Conservation (phyloP, 1,140 invertebrate genomes). For the Rhopalosiphum maidis region DNA sequence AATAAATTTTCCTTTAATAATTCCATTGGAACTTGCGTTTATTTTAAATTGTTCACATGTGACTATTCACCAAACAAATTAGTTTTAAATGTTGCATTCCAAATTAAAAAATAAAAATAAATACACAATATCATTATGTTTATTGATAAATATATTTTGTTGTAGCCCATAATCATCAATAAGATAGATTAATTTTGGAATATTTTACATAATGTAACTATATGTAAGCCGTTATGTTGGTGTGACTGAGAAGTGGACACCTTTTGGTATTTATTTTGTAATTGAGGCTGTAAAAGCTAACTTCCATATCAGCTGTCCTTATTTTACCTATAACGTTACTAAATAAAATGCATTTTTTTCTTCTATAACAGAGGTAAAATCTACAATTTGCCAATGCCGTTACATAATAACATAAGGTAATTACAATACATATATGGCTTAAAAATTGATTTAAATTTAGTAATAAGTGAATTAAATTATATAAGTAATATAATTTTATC, state of each 20-base stretch:
- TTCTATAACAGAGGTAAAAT: not conserved
- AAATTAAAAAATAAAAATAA: too few species aligned
- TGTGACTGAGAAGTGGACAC: not conserved
- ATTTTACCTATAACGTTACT: not conserved
- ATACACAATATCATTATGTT: too few species aligned
- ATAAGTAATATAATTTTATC: not conserved
- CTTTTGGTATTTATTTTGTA: not conserved
- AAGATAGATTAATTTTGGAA: not conserved
- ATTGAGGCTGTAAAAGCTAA: not conserved
- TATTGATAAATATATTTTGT: not conserved
- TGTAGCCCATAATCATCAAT: not conserved
- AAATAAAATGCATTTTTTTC: not conserved
- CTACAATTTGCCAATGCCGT: not conserved
- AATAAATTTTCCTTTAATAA: not conserved
- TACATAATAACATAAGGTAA: not conserved
- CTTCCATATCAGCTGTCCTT: not conserved
- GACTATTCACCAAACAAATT: not conserved
- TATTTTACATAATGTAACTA: not conserved
- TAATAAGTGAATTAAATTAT: not conserved
- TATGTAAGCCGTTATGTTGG: not conserved
- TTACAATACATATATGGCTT: too few species aligned
- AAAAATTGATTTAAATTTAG: not conserved
- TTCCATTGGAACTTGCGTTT: not conserved
- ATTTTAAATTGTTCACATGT: not conserved
- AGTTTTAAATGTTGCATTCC: not conserved